Evolutionary conservation across 2,113 vertebrate genomes (phyloP), one percentile per base, ranked within the genome.

Genomic region (Etheostoma cragini): DNA sequence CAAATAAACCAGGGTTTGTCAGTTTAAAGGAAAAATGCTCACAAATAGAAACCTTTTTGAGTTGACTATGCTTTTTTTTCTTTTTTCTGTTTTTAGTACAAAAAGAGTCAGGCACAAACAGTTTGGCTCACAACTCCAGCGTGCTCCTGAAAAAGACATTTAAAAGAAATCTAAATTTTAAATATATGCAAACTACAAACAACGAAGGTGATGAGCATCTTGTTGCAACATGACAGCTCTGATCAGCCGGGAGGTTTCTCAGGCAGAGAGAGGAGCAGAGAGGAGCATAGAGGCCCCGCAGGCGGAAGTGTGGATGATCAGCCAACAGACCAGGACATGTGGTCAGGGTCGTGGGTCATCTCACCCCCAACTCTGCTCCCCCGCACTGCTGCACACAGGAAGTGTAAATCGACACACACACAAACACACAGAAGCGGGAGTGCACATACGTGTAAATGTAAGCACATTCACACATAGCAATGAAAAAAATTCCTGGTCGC

Each of bases 251-350:
- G 75, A 58, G 76, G 68, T 57, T 75, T 78, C 68, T 76, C 58
- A 8, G 71, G 63, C 76, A 8, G 33, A 69, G 42, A 78, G 85
- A 73, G 56, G 81, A 90, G 78, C 75, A 76, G 50, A 81, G 66
- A 72, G 52, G 80, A 90, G 78, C 75, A 76, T 35, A 81, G 66
- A 85, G 84, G 73, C 84, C 83, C 74, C 5, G 45, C 62, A 67
- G 78, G 84, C 74, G 90, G 89, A 93, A 92, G 89, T 93, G 92
- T 86, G 84, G 88, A 83, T 85, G 93, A 93, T 89, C 84, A 71
- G 66, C 91, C 73, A 45, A 60, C 70, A 82, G 88, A 90, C 69
- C 72, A 33, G 86, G 92, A 94, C 93, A 94, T 94, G 92, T 94
- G 92, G 86, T 85, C 75, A 50, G 82, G 91, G 90, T 94, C 78